phyloP scores from a whole-genome alignment of 1,140 invertebrate genomes.

The Muscidifurax raptorellus region DNA sequence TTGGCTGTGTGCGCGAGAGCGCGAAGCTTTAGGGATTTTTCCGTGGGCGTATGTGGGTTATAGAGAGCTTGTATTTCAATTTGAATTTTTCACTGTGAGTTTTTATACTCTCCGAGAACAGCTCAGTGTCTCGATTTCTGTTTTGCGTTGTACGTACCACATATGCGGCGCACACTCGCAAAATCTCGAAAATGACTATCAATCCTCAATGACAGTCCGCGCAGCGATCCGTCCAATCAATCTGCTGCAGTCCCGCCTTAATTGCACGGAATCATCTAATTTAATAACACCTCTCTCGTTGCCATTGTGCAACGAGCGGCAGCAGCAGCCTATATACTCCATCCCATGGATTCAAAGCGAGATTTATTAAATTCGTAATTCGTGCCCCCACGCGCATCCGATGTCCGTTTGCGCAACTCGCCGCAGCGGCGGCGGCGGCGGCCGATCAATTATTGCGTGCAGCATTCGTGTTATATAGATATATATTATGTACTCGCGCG shows the following conservation, averaged over 20 bases:
- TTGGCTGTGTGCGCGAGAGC: neutral
- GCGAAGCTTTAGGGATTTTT: neutral
- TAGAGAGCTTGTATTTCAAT: no score
- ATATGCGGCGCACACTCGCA: neutral
- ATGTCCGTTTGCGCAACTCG: conserved; percentile 8
- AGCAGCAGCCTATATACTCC: neutral
- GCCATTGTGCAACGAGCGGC: conserved; percentile 3
- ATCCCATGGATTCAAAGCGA: conserved; percentile 1
- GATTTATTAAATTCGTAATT: conserved; percentile 33
- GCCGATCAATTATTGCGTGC: conserved; percentile 28
- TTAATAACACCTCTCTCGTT: conserved; percentile 10
- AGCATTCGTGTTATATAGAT: conserved; percentile 10
- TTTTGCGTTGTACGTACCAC: neutral
- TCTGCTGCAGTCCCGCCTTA: neutral
- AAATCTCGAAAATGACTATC: conserved; percentile 16
- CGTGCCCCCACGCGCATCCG: neutral
- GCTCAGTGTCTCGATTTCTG: neutral
- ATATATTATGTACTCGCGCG: no score
- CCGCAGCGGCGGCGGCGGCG: no score
- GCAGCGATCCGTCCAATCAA: neutral
- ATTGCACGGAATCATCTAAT: conserved; percentile 24
- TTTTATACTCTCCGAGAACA: no score
- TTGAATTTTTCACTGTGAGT: no score
- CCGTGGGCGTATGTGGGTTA: neutral
- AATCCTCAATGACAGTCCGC: conserved; percentile 10